Conservation (phyloP, 2,113 vertebrate species). For the Burhinus oedicnemus region DNA sequence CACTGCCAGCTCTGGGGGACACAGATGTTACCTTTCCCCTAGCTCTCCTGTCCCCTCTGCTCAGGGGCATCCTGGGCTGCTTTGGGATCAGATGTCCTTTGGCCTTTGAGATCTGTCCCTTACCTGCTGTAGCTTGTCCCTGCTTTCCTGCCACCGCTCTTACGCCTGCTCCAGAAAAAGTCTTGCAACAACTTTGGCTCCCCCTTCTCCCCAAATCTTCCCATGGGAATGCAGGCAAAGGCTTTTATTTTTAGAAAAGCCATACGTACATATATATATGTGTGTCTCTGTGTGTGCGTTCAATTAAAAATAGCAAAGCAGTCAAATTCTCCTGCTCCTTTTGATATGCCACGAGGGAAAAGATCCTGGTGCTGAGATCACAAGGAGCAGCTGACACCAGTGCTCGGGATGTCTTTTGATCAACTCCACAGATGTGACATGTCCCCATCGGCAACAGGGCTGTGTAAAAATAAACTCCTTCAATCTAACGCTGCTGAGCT, state of each 20-base stretch:
- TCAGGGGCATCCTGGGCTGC: background rate
- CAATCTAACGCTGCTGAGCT: constrained; percentile 11
- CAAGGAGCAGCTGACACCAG: constrained; percentile 70
- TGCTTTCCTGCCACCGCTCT: background rate
- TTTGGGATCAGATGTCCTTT: background rate
- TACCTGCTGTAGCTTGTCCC: background rate
- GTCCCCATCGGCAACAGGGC: constrained; percentile 59
- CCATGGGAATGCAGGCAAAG: constrained; percentile 62
- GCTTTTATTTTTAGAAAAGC: constrained; percentile 66
- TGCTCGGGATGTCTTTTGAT: constrained; percentile 66
- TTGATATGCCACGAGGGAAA: constrained; percentile 73
- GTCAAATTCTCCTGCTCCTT: constrained; percentile 61
- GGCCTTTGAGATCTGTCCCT: background rate
- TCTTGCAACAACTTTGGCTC: constrained; percentile 24
- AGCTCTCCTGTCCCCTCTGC: background rate
- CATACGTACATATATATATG: constrained; percentile 43
- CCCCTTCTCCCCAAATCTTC: constrained; percentile 47
- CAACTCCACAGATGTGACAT: constrained; percentile 68
- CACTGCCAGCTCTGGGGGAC: background rate
- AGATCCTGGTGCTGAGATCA: constrained; percentile 68
- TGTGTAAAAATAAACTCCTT: constrained; percentile 69
- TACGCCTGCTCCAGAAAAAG: background rate
- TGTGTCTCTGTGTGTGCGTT: constrained; percentile 4
- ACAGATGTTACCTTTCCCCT: background rate
- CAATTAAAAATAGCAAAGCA: constrained; percentile 68